Percentiles rank a stretch among this genome's conserved stretches.
phyloP scores from a whole-genome alignment of 2,888 invertebrate species.

The Meandrusa payeni region DNA sequence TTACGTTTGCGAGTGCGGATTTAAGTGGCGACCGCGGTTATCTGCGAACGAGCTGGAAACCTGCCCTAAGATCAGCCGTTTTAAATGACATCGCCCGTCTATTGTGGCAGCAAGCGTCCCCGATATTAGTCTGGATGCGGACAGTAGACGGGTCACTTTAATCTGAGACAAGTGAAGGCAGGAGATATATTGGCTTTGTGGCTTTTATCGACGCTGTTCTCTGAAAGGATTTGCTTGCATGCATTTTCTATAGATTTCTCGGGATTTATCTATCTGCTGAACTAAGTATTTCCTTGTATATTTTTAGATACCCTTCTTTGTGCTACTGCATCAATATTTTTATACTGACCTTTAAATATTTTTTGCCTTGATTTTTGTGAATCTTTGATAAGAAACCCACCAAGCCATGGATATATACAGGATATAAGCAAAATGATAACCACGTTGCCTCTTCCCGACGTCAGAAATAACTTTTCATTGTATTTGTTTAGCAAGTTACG shows the following conservation, averaged over 20 bases:
- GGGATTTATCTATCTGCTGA: too few relatives aligned
- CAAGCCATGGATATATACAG: too few relatives aligned
- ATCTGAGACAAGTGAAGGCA: slow-evolving; percentile 18
- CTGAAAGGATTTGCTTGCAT: slow-evolving; percentile 7
- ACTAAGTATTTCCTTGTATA: too few relatives aligned
- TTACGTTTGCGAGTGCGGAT: slow-evolving; percentile 42
- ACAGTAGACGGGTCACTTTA: slow-evolving; percentile 20
- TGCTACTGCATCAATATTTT: too few relatives aligned
- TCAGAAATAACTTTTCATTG: too few relatives aligned
- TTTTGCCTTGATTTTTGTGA: too few relatives aligned
- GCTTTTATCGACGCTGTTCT: slow-evolving; percentile 10
- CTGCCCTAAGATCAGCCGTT: slow-evolving; percentile 49
- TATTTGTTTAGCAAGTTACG: too few relatives aligned
- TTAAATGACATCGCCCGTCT: slow-evolving; percentile 45
- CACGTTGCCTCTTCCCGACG: too few relatives aligned
- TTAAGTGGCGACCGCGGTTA: slow-evolving; percentile 37
- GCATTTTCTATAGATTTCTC: slow-evolving; percentile 3
- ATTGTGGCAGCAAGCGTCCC: slow-evolving; percentile 18
- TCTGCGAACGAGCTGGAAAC: slow-evolving; percentile 46
- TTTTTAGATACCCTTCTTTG: too few relatives aligned
- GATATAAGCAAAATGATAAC: too few relatives aligned
- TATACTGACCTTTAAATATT: too few relatives aligned
- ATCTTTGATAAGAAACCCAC: too few relatives aligned
- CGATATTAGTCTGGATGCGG: slow-evolving; percentile 21
- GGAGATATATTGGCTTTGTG: slow-evolving; percentile 16